Conservation (phyloP, 2,113 vertebrate species). For the Cromileptes altivelis region DNA sequence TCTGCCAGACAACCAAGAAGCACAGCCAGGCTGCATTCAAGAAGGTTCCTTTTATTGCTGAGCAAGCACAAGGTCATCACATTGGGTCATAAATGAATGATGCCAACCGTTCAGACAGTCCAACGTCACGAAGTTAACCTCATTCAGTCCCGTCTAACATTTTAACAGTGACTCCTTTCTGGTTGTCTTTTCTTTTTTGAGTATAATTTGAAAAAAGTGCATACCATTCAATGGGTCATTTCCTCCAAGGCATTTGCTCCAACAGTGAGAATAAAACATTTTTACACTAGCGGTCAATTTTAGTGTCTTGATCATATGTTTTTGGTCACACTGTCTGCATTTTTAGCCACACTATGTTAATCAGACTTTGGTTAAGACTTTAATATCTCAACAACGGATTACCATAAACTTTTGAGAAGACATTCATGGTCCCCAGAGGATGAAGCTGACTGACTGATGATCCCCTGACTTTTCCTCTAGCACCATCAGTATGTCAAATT, state of each 20-base stretch:
- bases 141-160: neutral
- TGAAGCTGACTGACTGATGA: too few species aligned
- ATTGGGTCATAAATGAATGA: neutral
- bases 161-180: neutral
- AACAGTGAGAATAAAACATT: neutral
- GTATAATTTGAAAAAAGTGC: neutral
- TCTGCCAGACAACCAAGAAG: conserved; percentile 20
- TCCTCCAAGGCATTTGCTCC: neutral
- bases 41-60: conserved; percentile 13
- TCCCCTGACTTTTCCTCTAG: too few species aligned
- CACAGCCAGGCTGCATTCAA: conserved; percentile 16
- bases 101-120: conserved; percentile 1
- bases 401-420: neutral
- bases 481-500: too few species aligned
- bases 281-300: neutral
- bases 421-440: too few species aligned
- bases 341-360: neutral
- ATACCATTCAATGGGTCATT: neutral
- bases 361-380: neutral
- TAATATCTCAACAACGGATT: neutral
- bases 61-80: conserved; percentile 24
- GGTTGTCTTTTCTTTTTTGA: neutral
- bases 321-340: too few species aligned
- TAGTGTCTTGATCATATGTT: neutral
- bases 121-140: neutral